phyloP scores from a whole-genome alignment of 1,140 invertebrate species.

The Trypoxylus dichotomus region DNA sequence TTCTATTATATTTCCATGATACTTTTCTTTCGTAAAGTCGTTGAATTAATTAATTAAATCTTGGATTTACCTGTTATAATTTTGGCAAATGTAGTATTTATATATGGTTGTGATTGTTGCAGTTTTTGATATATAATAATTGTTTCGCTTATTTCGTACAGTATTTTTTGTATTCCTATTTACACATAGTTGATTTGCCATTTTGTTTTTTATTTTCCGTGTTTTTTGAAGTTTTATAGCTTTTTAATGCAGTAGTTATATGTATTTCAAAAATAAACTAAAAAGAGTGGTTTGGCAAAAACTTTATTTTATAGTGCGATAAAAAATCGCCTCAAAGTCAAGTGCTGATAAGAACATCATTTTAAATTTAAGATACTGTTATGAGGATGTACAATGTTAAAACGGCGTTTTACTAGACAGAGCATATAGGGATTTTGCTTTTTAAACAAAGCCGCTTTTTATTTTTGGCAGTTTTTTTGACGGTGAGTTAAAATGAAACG shows the following conservation, averaged over 20 bases:
- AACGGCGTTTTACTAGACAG: background rate
- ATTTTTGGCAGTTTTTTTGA: too few relatives aligned
- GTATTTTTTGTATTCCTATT: conserved; percentile 14
- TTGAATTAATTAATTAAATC: background rate
- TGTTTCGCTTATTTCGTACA: conserved; percentile 28
- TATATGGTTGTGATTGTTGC: conserved; percentile 24
- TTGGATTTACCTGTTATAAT: background rate
- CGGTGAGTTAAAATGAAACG: too few relatives aligned
- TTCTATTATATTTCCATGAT: background rate
- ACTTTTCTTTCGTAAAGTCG: background rate
- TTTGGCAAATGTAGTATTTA: conserved; percentile 23
- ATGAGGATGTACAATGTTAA: conserved; percentile 5
- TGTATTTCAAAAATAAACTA: background rate
- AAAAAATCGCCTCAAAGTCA: background rate
- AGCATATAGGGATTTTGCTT: too few relatives aligned
- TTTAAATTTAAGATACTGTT: conserved; percentile 21
- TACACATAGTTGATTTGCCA: background rate
- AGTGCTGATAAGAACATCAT: conserved; percentile 45
- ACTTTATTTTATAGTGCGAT: background rate
- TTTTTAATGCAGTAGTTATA: conserved; percentile 2
- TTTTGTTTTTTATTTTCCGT: conserved; percentile 3
- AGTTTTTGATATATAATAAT: conserved; percentile 15
- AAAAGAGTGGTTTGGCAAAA: background rate
- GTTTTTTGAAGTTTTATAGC: background rate
- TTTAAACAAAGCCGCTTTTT: too few relatives aligned